Evolutionary conservation across 2,113 vertebrate genomes (phyloP), one percentile per base, ranked within the genome.

Genomic region (Chaetorhynchus papuensis): DNA sequence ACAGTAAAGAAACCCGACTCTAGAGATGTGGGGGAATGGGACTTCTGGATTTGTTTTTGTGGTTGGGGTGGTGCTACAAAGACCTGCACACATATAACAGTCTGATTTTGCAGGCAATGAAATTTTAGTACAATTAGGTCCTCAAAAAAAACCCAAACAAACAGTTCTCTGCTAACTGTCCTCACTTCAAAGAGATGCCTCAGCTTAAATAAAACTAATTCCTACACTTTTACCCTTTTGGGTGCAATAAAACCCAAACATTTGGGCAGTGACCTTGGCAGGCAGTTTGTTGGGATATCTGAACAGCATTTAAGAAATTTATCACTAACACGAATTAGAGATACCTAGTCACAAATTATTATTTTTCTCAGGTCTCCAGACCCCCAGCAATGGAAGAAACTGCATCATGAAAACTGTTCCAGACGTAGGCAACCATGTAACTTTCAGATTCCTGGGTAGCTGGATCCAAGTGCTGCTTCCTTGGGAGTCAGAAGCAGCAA

Each of bases 21-120:
- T 31, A 41, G 10, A 91, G 19, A 74, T 8, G 0, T 44, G 45
- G 27, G 6, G 10, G 12, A 61, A 88, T 1, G 2, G 19, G 15
- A 76, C 18, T 78, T 83, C 15, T 24, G 15, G 17, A 61, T 66
- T 83, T 69, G 23, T 9, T 90, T 78, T 37, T 68, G 10, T 19
- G 11, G 56, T 76, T 53, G 20, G 11, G 21, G 26, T 21, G 10
- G 10, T 60, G 20, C 30, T 53, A 68, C 24, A 11, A 83, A 87
- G 41, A 69, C 50, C 24, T 45, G 10, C 31, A 47, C 15, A 28
- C 0, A 0, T 42, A 2, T 70, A 11, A 64, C 30, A 47, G 44
- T 70, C 33, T 65, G 35, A 83, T 37, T 83, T 74, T 86, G 27
- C 23, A 77, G 27, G 30, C 16, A 74, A 39, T 45, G 23, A 69